These are phyloP conservation scores for Sarcophaga caerulescens DNA, from an alignment of 2,888 invertebrate species.

Conservation along the genomic window DNA sequence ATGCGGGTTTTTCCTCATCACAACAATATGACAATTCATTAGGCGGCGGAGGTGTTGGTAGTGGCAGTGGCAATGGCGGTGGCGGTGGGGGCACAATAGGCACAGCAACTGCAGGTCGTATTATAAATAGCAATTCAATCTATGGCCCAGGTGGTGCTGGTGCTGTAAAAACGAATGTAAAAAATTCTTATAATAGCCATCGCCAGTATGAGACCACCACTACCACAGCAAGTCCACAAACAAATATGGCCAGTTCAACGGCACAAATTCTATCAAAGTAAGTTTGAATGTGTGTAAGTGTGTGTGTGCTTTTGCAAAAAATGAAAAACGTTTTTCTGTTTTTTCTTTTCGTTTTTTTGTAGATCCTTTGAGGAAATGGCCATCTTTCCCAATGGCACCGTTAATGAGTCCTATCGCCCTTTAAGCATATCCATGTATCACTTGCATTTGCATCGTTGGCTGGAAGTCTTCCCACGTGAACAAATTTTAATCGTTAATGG, in stretches of 20 bases:
- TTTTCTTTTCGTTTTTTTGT: conserved; percentile 12
- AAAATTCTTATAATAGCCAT: conserved; percentile 64
- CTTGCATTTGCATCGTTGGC: conserved; percentile 94
- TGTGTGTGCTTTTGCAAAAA: not conserved
- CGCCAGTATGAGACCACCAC: conserved; percentile 70
- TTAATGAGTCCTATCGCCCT: conserved; percentile 91
- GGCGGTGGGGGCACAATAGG: conserved; percentile 22
- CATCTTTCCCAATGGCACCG: conserved; percentile 89
- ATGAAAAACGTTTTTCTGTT: conserved; percentile 27
- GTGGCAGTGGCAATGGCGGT: conserved; percentile 64
- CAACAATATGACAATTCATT: conserved; percentile 78
- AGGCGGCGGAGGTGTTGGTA: conserved; percentile 74
- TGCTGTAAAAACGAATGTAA: conserved; percentile 57
- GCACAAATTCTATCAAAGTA: conserved; percentile 78
- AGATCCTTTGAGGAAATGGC: conserved; percentile 92
- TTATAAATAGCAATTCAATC: conserved; percentile 25
- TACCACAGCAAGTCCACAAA: conserved; percentile 70
- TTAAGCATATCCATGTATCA: conserved; percentile 95
- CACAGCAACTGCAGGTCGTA: not conserved
- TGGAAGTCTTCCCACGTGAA: conserved; percentile 94
- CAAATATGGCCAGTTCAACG: conserved; percentile 71
- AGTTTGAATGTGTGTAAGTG: conserved; percentile 64
- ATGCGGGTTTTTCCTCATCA: conserved; percentile 69
- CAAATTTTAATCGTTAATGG: conserved; percentile 98
- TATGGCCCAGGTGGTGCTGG: conserved; percentile 65